These are phyloP conservation scores for Zoanthus gigantus DNA, from an alignment of 92 coral and sea anemone species.

Conservation along the genomic window DNA sequence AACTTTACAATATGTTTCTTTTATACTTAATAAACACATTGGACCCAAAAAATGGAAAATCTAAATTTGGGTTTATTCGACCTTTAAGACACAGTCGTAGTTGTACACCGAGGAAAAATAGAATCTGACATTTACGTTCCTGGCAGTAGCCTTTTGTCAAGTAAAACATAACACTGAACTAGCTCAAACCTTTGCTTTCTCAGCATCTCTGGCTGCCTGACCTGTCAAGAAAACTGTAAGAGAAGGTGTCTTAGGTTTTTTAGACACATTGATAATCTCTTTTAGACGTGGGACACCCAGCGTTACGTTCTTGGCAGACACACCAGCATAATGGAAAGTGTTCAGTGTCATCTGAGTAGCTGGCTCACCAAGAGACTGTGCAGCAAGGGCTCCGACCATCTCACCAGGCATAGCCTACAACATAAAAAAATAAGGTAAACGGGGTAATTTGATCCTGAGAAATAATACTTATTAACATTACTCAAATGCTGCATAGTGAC, in stretches of 20 bases:
- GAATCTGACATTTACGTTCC: too few species aligned
- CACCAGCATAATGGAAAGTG: constrained; percentile 99
- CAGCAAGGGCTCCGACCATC: constrained; percentile 99
- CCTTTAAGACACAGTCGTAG: too few species aligned
- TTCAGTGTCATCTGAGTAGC: constrained; percentile 99
- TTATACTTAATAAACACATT: too few species aligned
- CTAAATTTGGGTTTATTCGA: too few species aligned
- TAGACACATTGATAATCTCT: constrained; percentile 98
- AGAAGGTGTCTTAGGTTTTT: constrained; percentile 98
- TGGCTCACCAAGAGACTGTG: constrained; percentile 99
- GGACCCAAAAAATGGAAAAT: too few species aligned
- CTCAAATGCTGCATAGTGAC: too few species aligned
- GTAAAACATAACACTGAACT: not conserved
- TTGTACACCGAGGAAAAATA: too few species aligned
- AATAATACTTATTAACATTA: too few species aligned
- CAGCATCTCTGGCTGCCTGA: constrained; percentile 99
- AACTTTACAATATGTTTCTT: too few species aligned
- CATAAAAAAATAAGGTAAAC: not conserved
- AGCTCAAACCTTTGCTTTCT: constrained; percentile 92
- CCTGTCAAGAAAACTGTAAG: constrained; percentile 95
- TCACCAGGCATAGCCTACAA: constrained; percentile 96
- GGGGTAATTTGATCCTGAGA: too few species aligned
- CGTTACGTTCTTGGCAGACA: constrained; percentile 98
- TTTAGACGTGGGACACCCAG: constrained; percentile 99
- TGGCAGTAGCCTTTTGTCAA: not conserved